Conservation (phyloP, 2,797 vertebrate genomes). For the Chelidonichthys spinosus region DNA sequence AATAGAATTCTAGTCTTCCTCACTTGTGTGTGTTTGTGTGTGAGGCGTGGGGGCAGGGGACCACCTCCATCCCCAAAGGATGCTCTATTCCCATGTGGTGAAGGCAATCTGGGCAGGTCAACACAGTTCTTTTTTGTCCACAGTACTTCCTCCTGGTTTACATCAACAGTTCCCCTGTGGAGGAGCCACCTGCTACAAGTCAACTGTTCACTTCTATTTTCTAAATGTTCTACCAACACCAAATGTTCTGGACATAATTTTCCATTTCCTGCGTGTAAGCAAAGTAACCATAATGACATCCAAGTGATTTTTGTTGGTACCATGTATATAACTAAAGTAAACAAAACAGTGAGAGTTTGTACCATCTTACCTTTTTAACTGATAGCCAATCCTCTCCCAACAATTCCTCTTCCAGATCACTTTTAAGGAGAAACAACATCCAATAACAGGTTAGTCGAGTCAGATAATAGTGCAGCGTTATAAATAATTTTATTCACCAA, state of each 20-base stretch:
- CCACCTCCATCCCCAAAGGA: conserved; percentile 73
- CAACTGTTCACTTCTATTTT: conserved; percentile 54
- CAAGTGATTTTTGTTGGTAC: conserved; percentile 4
- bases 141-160: conserved; percentile 78
- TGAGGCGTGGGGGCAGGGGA: conserved; percentile 61
- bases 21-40: conserved; percentile 11
- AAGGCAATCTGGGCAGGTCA: conserved; percentile 75
- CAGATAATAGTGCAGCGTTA: neutral
- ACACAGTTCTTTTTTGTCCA: conserved; percentile 74
- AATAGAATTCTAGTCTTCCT: neutral
- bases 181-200: conserved; percentile 63
- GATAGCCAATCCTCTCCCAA: conserved; percentile 93
- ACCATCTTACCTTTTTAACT: conserved; percentile 92
- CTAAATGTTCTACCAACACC: conserved; percentile 46
- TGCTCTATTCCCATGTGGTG: conserved; percentile 77
- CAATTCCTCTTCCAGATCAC: conserved; percentile 96
- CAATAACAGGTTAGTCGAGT: conserved; percentile 9
- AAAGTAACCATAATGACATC: conserved; percentile 15
- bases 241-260: conserved; percentile 34
- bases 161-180: conserved; percentile 75
- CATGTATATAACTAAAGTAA: conserved; percentile 9
- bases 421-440: conserved; percentile 65
- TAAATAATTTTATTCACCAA: neutral
- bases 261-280: conserved; percentile 19
- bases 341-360: conserved; percentile 15